Conservation (phyloP, 1,140 invertebrate species). For the Heterodera carotae region DNA sequence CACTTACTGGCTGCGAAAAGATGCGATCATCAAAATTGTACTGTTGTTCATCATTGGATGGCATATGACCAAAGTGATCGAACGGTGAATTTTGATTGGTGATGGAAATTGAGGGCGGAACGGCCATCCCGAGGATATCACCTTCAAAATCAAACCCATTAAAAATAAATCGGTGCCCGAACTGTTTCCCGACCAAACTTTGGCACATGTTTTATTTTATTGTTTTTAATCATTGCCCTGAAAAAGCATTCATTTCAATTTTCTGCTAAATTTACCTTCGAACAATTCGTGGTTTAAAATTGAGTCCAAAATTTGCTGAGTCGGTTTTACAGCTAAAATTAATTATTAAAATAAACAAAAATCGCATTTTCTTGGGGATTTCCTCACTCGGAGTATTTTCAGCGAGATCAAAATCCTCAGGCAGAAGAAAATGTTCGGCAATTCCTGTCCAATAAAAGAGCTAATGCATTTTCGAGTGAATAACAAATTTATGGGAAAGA, state of each 20-base stretch:
- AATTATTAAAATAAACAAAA: constrained; percentile 6
- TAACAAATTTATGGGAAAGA: not conserved
- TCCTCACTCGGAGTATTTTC: constrained; percentile 48
- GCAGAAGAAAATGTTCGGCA: constrained; percentile 55
- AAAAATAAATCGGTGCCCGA: too few species aligned
- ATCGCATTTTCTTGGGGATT: not conserved
- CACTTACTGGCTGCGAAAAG: constrained; percentile 52
- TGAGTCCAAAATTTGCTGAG: constrained; percentile 55
- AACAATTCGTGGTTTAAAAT: constrained; percentile 63
- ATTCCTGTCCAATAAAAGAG: too few species aligned
- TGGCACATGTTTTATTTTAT: too few species aligned
- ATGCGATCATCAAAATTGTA: constrained; percentile 19
- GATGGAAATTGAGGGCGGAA: constrained; percentile 18
- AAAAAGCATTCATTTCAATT: not conserved
- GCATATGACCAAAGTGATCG: too few species aligned
- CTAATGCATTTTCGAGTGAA: too few species aligned
- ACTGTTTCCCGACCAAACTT: too few species aligned
- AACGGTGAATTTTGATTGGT: constrained; percentile 24
- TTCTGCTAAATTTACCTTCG: constrained; percentile 38
- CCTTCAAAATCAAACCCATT: constrained; percentile 35
- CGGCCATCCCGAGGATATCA: constrained; percentile 56
- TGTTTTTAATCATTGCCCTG: too few species aligned
- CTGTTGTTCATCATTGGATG: constrained; percentile 29
- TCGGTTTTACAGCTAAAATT: constrained; percentile 57
- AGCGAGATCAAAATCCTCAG: constrained; percentile 64